Conservation (phyloP, 2,888 invertebrate genomes). For the Oegoconia quadripuncta region DNA sequence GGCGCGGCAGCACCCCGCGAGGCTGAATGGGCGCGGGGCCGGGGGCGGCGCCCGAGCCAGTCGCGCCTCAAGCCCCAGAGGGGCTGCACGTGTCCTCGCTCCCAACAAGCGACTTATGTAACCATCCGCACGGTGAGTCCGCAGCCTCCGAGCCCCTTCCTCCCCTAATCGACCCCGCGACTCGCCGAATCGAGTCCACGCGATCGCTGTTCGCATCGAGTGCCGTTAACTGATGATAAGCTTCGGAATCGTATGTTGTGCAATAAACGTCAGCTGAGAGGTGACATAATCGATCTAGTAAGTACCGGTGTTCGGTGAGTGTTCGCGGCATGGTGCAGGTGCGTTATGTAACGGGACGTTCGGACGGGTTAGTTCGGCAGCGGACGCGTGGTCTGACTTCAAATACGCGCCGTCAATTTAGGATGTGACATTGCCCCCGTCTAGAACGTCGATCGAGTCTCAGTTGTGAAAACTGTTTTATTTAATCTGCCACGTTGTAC, state of each 20-base stretch:
- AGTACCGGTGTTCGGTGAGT: constrained; percentile 64
- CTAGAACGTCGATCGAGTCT: too few relatives aligned
- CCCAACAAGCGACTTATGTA: constrained; percentile 71
- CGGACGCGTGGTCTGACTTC: not conserved
- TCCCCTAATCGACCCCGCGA: constrained; percentile 52
- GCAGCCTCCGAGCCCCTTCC: constrained; percentile 66
- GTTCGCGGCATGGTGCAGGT: constrained; percentile 56
- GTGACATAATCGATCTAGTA: constrained; percentile 76
- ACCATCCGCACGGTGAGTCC: constrained; percentile 75
- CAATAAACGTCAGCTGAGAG: constrained; percentile 64
- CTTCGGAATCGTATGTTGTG: constrained; percentile 44
- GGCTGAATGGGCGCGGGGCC: constrained; percentile 68
- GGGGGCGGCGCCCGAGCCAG: constrained; percentile 72
- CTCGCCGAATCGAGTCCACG: constrained; percentile 40
- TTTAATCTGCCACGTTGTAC: too few relatives aligned
- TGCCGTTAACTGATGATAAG: constrained; percentile 30
- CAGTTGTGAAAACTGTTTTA: too few relatives aligned
- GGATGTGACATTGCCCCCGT: not conserved
- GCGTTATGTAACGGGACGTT: constrained; percentile 65
- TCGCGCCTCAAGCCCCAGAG: constrained; percentile 70
- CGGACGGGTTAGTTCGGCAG: constrained; percentile 7
- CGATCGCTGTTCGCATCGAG: constrained; percentile 38
- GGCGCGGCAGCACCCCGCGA: constrained; percentile 40
- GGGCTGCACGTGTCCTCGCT: constrained; percentile 69
- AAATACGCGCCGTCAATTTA: not conserved